A percentile compares a stretch with the other conserved stretches of the same genome.
phyloP scores from a whole-genome alignment of 2,797 vertebrate species.

The Leucoraja ocellata region DNA sequence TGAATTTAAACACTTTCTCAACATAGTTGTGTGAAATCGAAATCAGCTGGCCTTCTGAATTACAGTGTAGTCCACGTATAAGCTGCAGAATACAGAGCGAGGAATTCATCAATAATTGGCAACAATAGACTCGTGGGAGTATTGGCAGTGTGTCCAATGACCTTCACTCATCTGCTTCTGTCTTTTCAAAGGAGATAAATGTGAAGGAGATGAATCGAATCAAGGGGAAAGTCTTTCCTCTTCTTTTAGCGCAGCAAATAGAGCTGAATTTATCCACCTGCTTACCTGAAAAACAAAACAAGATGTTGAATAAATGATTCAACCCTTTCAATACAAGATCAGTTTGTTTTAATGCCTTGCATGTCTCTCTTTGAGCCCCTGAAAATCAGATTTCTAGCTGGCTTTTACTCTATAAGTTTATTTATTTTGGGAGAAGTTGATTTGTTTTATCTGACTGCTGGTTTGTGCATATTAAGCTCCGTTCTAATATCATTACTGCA shows the following conservation, averaged over 20 bases:
- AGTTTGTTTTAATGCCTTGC: neutral
- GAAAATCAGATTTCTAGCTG: neutral
- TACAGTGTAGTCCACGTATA: neutral
- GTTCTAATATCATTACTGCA: neutral
- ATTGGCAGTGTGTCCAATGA: too few species aligned
- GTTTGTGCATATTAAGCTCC: neutral
- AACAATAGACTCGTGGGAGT: too few species aligned
- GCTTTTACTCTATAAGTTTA: neutral
- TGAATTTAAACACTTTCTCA: too few species aligned
- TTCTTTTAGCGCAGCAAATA: too few species aligned
- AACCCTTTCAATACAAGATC: neutral
- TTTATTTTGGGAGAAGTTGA: neutral
- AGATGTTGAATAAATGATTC: slow-evolving; percentile 18
- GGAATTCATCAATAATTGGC: too few species aligned
- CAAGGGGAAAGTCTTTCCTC: too few species aligned
- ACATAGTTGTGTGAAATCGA: neutral
- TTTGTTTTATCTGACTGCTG: neutral
- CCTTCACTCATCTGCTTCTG: too few species aligned
- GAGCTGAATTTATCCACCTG: too few species aligned
- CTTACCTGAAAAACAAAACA: neutral
- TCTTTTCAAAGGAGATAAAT: too few species aligned
- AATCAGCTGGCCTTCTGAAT: neutral
- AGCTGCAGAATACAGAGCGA: neutral
- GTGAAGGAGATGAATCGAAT: too few species aligned
- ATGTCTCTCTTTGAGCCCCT: neutral